Evolutionary conservation across 2,888 invertebrate species (phyloP).

Genomic region (Scaptomyza cyrtandrae): DNA sequence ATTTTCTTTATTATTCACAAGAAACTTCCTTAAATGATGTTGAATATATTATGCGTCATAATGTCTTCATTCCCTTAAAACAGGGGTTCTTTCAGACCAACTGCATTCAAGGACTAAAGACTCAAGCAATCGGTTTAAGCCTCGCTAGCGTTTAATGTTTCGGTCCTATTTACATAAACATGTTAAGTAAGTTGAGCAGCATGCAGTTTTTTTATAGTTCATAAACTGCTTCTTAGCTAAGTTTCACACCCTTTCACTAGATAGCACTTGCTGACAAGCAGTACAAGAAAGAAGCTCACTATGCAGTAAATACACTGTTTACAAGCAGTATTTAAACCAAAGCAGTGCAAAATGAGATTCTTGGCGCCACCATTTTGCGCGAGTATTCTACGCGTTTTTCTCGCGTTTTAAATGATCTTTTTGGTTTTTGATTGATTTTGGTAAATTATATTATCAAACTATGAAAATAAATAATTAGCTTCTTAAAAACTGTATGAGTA

Average conservation of each 20-base stretch:
- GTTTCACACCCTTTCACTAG: neutral
- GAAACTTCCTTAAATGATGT: no score
- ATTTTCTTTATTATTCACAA: no score
- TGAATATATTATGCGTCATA: no score
- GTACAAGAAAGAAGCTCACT: no score
- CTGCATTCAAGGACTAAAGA: no score
- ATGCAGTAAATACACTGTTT: slow-evolving; percentile 4
- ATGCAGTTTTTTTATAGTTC: no score
- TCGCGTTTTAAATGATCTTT: neutral
- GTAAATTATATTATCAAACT: neutral
- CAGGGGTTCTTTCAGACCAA: no score
- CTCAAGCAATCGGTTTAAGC: neutral
- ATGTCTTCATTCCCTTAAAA: no score
- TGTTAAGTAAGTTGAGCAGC: no score
- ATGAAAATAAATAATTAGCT: neutral
- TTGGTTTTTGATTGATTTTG: neutral
- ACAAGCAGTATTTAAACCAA: slow-evolving; percentile 10
- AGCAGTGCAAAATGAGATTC: neutral
- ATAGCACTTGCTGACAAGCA: no score
- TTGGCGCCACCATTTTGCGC: neutral
- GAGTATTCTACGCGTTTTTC: slow-evolving; percentile 2
- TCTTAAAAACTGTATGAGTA: neutral
- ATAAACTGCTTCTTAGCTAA: neutral
- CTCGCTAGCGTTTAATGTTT: no score
- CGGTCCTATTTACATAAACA: no score